Evolutionary conservation across 2,888 invertebrate species (phyloP), one percentile per base, ranked within the genome.

Genomic region (Cyrtodaria siliqua): DNA sequence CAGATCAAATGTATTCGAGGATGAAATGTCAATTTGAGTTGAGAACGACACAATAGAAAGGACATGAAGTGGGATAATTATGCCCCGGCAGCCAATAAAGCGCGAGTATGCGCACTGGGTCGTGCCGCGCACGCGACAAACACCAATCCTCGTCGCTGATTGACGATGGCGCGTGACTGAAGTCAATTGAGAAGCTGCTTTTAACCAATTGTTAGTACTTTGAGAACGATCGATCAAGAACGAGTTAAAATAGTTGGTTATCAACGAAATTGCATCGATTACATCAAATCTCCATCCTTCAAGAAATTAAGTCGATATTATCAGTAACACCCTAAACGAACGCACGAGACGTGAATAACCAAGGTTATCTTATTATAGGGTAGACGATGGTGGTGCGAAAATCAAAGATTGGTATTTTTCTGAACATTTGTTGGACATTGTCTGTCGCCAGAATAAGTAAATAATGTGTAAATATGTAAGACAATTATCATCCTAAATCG

Each of bases 91-190:
- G 59, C 79, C 79, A 79, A 79, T 79, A 57, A 49, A 44, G 49
- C 53, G 62, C 70, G 70, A 69, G 61, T 53, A 47, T 66, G 67
- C 60, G 47, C 70, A 70, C 52, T 63, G 73, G 81, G 74, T 75
- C 79, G 80, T 75, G 80, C 70, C 70, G 76, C 66, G 82, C 84
- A 82, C 84, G 84, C 82, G 84, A 83, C 84, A 68, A 68, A 70
- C 68, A 75, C 68, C 66, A 68, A 76, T 70, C 53, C 57, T 50
- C 64, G 62, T 50, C 70, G 72, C 70, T 80, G 82, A 86, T 86
- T 86, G 86, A 84, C 49, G 63, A 72, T 56, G 63, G 76, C 64
- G 75, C 63, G 75, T 76, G 73, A 76, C 76, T 76, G 53, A 63
- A 55, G 56, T 38, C 26, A 49, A 57, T 44, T 27, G 66, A 23